Evolutionary conservation across 64 coral and sea anemone species (phyloP).

Genomic region (Trachythela sp.): DNA sequence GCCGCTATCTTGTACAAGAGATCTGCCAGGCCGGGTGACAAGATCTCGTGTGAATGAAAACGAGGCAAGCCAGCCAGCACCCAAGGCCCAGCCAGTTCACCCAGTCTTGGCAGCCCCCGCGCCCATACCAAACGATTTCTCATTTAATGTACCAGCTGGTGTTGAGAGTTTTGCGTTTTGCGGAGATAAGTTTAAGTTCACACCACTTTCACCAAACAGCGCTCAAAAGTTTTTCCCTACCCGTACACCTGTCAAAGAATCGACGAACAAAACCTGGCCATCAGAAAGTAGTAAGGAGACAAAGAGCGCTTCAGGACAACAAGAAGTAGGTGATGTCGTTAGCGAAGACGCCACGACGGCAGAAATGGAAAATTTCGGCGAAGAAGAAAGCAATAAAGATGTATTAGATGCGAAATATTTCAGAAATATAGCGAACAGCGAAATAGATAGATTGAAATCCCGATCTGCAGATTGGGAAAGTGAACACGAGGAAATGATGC

Average conservation of each 20-base stretch:
- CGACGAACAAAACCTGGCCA: background rate
- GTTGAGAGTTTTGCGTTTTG: background rate
- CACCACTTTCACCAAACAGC: background rate
- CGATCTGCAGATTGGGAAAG: background rate
- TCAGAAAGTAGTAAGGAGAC: background rate
- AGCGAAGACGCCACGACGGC: background rate
- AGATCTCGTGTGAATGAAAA: no score
- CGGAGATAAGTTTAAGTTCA: background rate
- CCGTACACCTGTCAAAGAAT: no score
- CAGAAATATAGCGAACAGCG: background rate
- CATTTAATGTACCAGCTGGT: background rate
- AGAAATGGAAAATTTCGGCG: background rate
- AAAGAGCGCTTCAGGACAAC: background rate
- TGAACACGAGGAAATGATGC: background rate
- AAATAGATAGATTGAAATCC: background rate
- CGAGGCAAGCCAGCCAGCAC: no score
- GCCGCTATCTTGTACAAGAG: no score
- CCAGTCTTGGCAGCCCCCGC: no score
- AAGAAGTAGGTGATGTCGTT: background rate
- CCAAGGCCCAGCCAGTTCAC: no score
- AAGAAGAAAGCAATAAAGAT: background rate
- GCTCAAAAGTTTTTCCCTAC: background rate
- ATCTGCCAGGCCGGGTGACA: no score
- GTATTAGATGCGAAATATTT: background rate
- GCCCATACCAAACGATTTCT: background rate